A percentile compares a stretch with the other conserved stretches of the same genome.
Evolutionary conservation across 1,140 invertebrate species (phyloP).

Genomic region (Battus philenor): DNA sequence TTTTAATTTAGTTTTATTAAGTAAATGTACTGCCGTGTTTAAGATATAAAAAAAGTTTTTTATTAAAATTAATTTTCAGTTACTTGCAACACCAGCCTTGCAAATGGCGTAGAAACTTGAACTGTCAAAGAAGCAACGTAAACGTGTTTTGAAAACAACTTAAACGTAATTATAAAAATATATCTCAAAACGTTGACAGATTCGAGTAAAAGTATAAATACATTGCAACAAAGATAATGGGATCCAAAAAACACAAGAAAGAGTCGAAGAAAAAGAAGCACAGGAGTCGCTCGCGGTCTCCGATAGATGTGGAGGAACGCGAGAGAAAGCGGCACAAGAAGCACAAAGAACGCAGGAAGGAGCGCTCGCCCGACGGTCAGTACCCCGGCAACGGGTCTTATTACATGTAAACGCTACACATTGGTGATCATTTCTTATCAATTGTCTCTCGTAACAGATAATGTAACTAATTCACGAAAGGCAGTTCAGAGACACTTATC

Average conservation of each 20-base stretch:
- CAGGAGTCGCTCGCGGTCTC: slow-evolving; percentile 59
- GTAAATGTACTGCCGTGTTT: too few species aligned
- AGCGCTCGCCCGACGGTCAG: slow-evolving; percentile 67
- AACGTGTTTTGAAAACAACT: too few species aligned
- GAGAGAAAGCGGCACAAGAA: slow-evolving; percentile 63
- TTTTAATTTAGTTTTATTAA: too few species aligned
- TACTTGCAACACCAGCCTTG: too few species aligned
- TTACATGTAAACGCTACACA: slow-evolving; percentile 28
- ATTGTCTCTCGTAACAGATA: too few species aligned
- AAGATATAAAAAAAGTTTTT: too few species aligned
- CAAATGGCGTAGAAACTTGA: too few species aligned
- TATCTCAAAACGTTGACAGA: not conserved
- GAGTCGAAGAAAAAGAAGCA: slow-evolving; percentile 72
- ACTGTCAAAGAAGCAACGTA: too few species aligned
- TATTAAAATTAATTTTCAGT: too few species aligned
- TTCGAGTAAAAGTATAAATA: not conserved
- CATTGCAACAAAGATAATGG: slow-evolving; percentile 34
- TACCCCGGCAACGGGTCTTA: slow-evolving; percentile 25
- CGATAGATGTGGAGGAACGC: slow-evolving; percentile 51
- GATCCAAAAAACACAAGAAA: slow-evolving; percentile 69
- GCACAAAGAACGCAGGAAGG: slow-evolving; percentile 66
- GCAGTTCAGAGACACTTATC: too few species aligned
- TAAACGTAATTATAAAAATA: not conserved
- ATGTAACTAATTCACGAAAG: too few species aligned
- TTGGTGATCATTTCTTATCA: slow-evolving; percentile 36